phyloP scores from a whole-genome alignment of 2,888 invertebrate species.

The Drosophila hawaiiensis region DNA sequence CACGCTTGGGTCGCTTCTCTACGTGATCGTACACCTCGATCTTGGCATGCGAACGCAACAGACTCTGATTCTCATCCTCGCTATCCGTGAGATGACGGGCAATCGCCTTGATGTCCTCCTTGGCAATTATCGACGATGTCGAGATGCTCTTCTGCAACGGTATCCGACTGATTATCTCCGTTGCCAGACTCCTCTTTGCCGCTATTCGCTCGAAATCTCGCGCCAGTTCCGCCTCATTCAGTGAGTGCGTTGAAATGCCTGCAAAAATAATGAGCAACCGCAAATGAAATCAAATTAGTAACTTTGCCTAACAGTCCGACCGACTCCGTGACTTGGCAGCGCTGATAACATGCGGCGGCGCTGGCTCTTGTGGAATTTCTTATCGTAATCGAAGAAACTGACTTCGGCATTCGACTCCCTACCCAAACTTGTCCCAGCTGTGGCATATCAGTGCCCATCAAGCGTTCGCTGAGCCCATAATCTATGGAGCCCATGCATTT shows the following conservation, averaged over 20 bases:
- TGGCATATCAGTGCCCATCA: conserved; percentile 45
- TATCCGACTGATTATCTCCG: conserved; percentile 87
- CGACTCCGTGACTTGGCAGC: conserved; percentile 25
- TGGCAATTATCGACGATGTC: conserved; percentile 93
- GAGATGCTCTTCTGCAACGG: conserved; percentile 96
- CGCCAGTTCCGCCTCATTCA: conserved; percentile 94
- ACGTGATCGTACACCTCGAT: conserved; percentile 88
- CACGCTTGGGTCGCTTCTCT: conserved; percentile 94
- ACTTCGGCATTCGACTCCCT: conserved; percentile 40
- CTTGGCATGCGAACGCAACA: conserved; percentile 85
- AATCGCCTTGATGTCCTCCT: conserved; percentile 85
- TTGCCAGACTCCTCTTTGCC: conserved; percentile 86
- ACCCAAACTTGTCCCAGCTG: neutral
- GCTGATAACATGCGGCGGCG: conserved; percentile 41
- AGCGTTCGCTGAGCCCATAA: neutral
- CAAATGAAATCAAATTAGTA: conserved; percentile 23
- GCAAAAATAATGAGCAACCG: conserved; percentile 7
- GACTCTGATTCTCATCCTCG: conserved; percentile 86
- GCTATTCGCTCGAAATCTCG: conserved; percentile 85
- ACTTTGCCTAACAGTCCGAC: conserved; percentile 26
- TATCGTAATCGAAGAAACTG: conserved; percentile 68
- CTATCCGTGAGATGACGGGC: conserved; percentile 85
- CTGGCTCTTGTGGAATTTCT: conserved; percentile 67
- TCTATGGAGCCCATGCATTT: neutral
- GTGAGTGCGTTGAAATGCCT: conserved; percentile 90